These are phyloP conservation scores for Osmerus eperlanus DNA, from an alignment of 2,113 vertebrate species.

Conservation along the genomic window DNA sequence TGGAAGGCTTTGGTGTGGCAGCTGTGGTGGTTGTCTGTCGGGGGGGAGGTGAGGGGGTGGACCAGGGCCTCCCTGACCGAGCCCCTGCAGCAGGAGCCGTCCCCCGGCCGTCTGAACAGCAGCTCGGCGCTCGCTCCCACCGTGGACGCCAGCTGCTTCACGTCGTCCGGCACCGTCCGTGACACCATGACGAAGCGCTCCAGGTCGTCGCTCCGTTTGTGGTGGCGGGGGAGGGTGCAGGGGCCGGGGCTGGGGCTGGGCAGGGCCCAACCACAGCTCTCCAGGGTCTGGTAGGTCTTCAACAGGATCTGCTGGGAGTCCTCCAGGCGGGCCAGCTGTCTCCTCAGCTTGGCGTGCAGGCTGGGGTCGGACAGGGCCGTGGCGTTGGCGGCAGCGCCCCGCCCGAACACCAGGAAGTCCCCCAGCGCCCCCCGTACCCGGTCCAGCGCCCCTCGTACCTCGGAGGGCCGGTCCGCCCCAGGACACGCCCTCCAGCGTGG, in stretches of 20 bases:
- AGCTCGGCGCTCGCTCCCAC: constrained; percentile 78
- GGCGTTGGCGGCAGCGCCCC: constrained; percentile 78
- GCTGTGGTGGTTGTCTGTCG: constrained; percentile 69
- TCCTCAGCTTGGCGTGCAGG: constrained; percentile 83
- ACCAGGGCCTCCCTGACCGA: constrained; percentile 51
- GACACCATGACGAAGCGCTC: constrained; percentile 94
- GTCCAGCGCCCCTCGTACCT: constrained; percentile 78
- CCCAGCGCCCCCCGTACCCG: constrained; percentile 75
- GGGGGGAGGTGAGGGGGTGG: constrained; percentile 58
- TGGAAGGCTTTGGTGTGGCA: constrained; percentile 67
- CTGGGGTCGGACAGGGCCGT: constrained; percentile 75
- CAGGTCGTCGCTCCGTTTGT: constrained; percentile 85
- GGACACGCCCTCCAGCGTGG: constrained; percentile 83
- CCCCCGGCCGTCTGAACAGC: constrained; percentile 73
- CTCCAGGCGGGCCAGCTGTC: constrained; percentile 87
- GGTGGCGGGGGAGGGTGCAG: constrained; percentile 57
- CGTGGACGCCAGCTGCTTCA: constrained; percentile 86
- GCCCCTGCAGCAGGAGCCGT: constrained; percentile 48
- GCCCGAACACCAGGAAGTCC: constrained; percentile 83
- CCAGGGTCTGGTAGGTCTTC: constrained; percentile 82
- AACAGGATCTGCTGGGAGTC: constrained; percentile 92
- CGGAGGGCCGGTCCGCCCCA: constrained; percentile 83
- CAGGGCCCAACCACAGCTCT: constrained; percentile 80
- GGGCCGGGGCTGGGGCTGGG: constrained; percentile 36
- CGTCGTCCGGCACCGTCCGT: constrained; percentile 82